Evolutionary conservation across 2,113 vertebrate genomes (phyloP).

Genomic region (Circaetus cinerascens): DNA sequence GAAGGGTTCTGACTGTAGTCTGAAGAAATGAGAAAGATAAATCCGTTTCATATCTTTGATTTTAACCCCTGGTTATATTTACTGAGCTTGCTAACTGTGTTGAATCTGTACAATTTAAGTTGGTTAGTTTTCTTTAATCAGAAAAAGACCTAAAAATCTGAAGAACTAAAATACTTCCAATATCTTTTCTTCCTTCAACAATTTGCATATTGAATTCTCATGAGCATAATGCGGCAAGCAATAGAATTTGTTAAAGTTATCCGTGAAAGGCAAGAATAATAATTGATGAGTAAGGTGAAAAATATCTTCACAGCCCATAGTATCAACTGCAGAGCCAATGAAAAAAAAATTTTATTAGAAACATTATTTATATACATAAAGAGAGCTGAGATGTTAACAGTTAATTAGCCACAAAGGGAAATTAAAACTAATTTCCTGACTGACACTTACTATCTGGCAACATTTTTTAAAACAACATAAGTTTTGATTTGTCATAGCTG

Average conservation of each 20-base stretch:
- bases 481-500: constrained; percentile 56
- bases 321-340: not conserved
- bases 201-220: not conserved
- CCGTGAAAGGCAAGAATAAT: not conserved
- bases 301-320: not conserved
- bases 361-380: constrained; percentile 73
- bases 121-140: not conserved
- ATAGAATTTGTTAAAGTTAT: constrained; percentile 7
- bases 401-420: constrained; percentile 81
- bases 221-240: not conserved
- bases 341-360: constrained; percentile 50
- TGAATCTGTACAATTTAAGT: not conserved
- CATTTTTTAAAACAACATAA: constrained; percentile 68
- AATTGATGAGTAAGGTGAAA: constrained; percentile 35
- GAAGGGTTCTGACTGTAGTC: not conserved
- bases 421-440: constrained; percentile 64
- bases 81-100: not conserved
- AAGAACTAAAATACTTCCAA: not conserved
- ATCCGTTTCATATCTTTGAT: not conserved
- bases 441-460: constrained; percentile 52
- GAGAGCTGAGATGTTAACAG: constrained; percentile 67
- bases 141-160: not conserved
- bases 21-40: not conserved
- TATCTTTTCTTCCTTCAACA: not conserved
- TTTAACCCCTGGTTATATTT: not conserved